Evolutionary conservation across 2,888 invertebrate species (phyloP).

Genomic region (Dione juno): DNA sequence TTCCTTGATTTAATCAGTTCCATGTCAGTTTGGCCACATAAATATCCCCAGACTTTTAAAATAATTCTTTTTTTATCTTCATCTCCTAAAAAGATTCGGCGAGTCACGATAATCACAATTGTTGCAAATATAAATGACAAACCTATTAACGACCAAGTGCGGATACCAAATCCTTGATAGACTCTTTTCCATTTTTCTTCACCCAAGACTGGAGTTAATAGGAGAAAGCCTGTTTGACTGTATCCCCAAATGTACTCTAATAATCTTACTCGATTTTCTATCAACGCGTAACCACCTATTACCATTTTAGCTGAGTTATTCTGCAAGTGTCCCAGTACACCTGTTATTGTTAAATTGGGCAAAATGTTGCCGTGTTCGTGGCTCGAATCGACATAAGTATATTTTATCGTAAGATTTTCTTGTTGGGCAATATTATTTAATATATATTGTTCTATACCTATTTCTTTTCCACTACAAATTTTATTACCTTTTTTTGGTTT

Average conservation of each 20-base stretch:
- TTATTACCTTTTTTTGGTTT: slow-evolving; percentile 50
- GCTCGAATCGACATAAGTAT: slow-evolving; percentile 45
- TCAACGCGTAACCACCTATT: slow-evolving; percentile 58
- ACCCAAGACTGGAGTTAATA: slow-evolving; percentile 55
- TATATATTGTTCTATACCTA: slow-evolving; percentile 62
- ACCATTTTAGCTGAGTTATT: slow-evolving; percentile 55
- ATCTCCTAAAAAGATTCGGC: slow-evolving; percentile 44
- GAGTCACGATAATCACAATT: slow-evolving; percentile 43
- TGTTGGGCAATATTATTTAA: slow-evolving; percentile 55
- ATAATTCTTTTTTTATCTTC: slow-evolving; percentile 48
- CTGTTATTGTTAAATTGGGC: slow-evolving; percentile 58
- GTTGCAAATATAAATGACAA: slow-evolving; percentile 49
- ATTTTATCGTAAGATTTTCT: slow-evolving; percentile 54
- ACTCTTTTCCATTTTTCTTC: slow-evolving; percentile 59
- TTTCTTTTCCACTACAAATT: slow-evolving; percentile 41
- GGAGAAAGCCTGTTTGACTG: slow-evolving; percentile 52
- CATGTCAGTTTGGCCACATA: slow-evolving; percentile 55
- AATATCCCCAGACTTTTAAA: slow-evolving; percentile 60
- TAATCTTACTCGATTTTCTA: slow-evolving; percentile 57
- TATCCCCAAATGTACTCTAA: slow-evolving; percentile 65
- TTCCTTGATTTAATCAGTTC: slow-evolving; percentile 52
- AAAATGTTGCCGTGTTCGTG: slow-evolving; percentile 55
- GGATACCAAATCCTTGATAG: slow-evolving; percentile 56
- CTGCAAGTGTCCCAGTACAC: slow-evolving; percentile 56
- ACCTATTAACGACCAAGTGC: slow-evolving; percentile 60